A percentile compares a stretch with the other conserved stretches of the same genome.
Evolutionary conservation across 1,140 invertebrate genomes (phyloP).

Genomic region (Pygmarrhopalites habei): DNA sequence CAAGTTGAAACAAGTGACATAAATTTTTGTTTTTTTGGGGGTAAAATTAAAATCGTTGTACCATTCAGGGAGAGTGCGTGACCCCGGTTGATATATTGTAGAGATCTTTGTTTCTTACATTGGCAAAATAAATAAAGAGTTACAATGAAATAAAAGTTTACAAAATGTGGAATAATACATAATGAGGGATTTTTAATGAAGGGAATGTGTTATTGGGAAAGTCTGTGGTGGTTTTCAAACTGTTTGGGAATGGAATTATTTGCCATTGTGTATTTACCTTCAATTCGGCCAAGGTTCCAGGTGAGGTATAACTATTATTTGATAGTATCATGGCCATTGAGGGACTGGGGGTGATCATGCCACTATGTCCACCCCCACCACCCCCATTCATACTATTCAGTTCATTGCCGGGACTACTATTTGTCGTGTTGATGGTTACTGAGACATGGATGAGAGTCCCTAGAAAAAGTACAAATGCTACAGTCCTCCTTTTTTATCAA

Average conservation of each 20-base stretch:
- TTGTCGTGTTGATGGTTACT: slow-evolving; percentile 41
- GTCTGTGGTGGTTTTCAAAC: too few relatives aligned
- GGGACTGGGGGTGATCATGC: slow-evolving; percentile 4
- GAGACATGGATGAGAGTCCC: slow-evolving; percentile 43
- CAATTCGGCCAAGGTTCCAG: slow-evolving; percentile 46
- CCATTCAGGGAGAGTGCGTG: slow-evolving; percentile 24
- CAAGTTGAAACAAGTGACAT: background rate
- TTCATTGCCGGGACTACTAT: slow-evolving; percentile 11
- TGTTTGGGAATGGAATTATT: too few relatives aligned
- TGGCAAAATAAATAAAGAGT: too few relatives aligned
- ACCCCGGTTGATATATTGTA: slow-evolving; percentile 34
- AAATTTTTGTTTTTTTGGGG: background rate
- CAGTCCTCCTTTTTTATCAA: slow-evolving; percentile 40
- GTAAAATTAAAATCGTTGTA: slow-evolving; percentile 2
- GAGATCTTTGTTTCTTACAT: slow-evolving; percentile 46
- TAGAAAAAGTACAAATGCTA: too few relatives aligned
- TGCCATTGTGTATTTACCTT: too few relatives aligned
- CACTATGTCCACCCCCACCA: background rate
- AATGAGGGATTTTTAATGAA: too few relatives aligned
- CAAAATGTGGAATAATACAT: too few relatives aligned
- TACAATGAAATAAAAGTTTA: too few relatives aligned
- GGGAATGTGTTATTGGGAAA: too few relatives aligned
- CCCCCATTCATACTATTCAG: slow-evolving; percentile 9
- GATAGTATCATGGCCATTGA: background rate
- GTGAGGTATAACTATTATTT: slow-evolving; percentile 29